A percentile compares a stretch with the other conserved stretches of the same genome.
Evolutionary conservation across 2,113 vertebrate genomes (phyloP).

Genomic region (Eurystomus gularis): DNA sequence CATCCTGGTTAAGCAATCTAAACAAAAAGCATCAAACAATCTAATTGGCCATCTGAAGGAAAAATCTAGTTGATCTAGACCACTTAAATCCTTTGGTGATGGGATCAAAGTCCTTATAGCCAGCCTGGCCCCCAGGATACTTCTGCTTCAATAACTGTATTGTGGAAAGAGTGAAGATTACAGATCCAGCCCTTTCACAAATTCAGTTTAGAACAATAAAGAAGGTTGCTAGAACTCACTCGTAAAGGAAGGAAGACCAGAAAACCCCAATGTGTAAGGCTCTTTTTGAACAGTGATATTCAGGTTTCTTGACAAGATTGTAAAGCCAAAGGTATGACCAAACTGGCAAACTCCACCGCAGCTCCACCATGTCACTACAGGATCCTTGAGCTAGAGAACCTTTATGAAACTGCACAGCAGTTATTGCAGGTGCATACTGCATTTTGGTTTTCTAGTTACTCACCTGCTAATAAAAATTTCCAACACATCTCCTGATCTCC

Average conservation of each 20-base stretch:
- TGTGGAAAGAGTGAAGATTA: neutral
- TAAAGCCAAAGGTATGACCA: neutral
- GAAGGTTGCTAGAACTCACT: neutral
- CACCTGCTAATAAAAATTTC: neutral
- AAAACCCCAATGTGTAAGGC: rapidly evolving
- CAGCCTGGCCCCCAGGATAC: neutral
- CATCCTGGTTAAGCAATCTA: constrained; percentile 46
- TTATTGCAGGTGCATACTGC: neutral
- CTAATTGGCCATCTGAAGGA: neutral
- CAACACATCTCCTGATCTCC: neutral
- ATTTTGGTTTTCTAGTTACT: neutral
- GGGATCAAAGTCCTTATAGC: neutral
- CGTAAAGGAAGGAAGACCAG: neutral
- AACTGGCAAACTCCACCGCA: neutral
- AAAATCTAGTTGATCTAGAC: neutral
- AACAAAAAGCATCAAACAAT: neutral
- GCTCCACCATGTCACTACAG: neutral
- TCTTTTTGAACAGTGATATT: neutral
- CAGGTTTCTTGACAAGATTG: neutral
- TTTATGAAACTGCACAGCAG: neutral
- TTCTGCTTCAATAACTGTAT: neutral
- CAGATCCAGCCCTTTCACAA: neutral
- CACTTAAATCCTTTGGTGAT: neutral
- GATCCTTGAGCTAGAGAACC: neutral
- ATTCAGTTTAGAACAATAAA: neutral